Evolutionary conservation across 2,888 invertebrate species (phyloP).

Genomic region (Cremastinae sp.): DNA sequence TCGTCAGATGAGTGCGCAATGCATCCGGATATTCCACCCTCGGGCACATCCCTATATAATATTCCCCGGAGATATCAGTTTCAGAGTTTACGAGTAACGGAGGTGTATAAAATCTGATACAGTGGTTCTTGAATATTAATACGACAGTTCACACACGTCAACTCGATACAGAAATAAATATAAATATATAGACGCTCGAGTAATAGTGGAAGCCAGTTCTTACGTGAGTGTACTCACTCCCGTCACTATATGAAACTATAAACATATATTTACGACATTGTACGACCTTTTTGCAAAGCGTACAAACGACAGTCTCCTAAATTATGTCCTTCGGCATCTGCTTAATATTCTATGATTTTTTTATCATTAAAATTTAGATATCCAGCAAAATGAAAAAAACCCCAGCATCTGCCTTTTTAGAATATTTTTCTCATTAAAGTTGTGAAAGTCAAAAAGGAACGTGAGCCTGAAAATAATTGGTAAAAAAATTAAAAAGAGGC

Average conservation of each 20-base stretch:
- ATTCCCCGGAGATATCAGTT: slow-evolving; percentile 62
- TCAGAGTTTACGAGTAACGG: slow-evolving; percentile 67
- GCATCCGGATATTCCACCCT: slow-evolving; percentile 48
- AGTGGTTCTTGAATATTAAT: slow-evolving; percentile 74
- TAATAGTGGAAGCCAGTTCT: slow-evolving; percentile 11
- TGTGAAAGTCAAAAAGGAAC: background rate
- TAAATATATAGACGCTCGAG: slow-evolving; percentile 7
- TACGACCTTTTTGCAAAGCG: no score
- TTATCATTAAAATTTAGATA: no score
- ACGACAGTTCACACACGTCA: slow-evolving; percentile 43
- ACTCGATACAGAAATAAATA: slow-evolving; percentile 44
- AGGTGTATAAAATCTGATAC: slow-evolving; percentile 73
- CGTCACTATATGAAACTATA: slow-evolving; percentile 45
- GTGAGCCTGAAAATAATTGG: background rate
- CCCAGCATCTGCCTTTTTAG: no score
- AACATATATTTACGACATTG: slow-evolving; percentile 50
- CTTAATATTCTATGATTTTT: no score
- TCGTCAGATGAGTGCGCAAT: slow-evolving; percentile 17
- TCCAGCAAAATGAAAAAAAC: no score
- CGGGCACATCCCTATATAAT: slow-evolving; percentile 47
- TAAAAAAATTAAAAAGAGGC: slow-evolving; percentile 42
- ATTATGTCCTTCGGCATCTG: no score
- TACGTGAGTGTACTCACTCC: slow-evolving; percentile 24
- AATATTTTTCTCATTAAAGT: no score
- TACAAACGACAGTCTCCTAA: no score